Percentiles rank a stretch among this genome's conserved stretches.
Evolutionary conservation across 2,888 invertebrate species (phyloP).

Genomic region (Anodontia alba): DNA sequence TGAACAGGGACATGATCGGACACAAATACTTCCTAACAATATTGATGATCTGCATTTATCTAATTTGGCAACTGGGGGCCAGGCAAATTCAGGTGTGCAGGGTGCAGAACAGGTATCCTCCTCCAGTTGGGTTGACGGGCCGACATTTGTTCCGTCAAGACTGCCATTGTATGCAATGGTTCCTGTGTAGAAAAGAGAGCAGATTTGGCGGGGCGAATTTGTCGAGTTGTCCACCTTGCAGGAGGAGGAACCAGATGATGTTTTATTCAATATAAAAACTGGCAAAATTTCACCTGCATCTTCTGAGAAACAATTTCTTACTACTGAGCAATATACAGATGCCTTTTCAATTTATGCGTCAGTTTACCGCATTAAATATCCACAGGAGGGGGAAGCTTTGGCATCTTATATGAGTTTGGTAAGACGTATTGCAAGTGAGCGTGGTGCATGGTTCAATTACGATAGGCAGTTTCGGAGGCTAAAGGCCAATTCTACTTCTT

Average conservation of each 20-base stretch:
- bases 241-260: conserved; percentile 1
- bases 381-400: conserved; percentile 13
- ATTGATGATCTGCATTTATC: no score
- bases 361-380: conserved; percentile 10
- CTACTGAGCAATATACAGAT: conserved; percentile 13
- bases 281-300: background rate
- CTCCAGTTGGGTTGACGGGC: background rate
- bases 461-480: no score
- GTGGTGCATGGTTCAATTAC: no score
- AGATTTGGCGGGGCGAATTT: conserved; percentile 18
- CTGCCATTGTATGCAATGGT: conserved; percentile 13
- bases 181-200: background rate
- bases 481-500: background rate
- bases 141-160: background rate
- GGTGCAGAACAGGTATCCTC: background rate
- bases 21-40: no score
- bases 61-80: no score
- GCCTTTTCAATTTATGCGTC: conserved; percentile 4
- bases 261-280: conserved; percentile 4
- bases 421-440: no score
- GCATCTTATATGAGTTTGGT: conserved; percentile 11
- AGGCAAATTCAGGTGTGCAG: conserved; percentile 1
- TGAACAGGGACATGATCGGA: no score
- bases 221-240: conserved; percentile 22
- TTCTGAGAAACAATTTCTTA: conserved; percentile 11